Conservation (phyloP, 2,888 invertebrate genomes). For the Andrena praecox region DNA sequence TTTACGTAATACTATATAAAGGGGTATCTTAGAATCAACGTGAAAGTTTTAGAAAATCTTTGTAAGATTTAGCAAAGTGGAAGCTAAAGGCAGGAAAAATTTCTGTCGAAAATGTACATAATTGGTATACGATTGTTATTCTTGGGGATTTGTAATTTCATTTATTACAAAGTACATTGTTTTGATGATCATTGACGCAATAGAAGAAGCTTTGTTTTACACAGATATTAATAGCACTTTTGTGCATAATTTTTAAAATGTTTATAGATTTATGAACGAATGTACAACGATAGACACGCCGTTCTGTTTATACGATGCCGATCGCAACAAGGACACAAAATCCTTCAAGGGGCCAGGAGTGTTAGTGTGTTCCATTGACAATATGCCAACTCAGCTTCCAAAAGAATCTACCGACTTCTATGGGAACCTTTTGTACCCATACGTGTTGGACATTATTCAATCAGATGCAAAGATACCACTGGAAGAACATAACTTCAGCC, state of each 20-base stretch:
- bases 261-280: constrained; percentile 95
- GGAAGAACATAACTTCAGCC: constrained; percentile 91
- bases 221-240: neutral
- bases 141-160: too few relatives aligned
- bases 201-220: too few relatives aligned
- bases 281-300: constrained; percentile 99
- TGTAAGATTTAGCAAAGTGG: too few relatives aligned
- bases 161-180: too few relatives aligned
- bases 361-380: constrained; percentile 99
- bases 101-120: too few relatives aligned
- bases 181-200: too few relatives aligned
- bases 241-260: constrained; percentile 14
- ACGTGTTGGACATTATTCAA: constrained; percentile 93
- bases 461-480: constrained; percentile 93
- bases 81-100: too few relatives aligned
- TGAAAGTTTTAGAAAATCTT: too few relatives aligned
- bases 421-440: constrained; percentile 96
- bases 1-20: too few relatives aligned
- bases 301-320: constrained; percentile 99
- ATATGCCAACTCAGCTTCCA: constrained; percentile 99
- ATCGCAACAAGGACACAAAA: constrained; percentile 98
- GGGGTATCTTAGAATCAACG: too few relatives aligned
- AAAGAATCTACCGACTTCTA: constrained; percentile 99
- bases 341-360: constrained; percentile 99
- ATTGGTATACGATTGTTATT: too few relatives aligned